Evolutionary conservation across 1,140 invertebrate species (phyloP).

Genomic region (Diachasmimorpha longicaudata): DNA sequence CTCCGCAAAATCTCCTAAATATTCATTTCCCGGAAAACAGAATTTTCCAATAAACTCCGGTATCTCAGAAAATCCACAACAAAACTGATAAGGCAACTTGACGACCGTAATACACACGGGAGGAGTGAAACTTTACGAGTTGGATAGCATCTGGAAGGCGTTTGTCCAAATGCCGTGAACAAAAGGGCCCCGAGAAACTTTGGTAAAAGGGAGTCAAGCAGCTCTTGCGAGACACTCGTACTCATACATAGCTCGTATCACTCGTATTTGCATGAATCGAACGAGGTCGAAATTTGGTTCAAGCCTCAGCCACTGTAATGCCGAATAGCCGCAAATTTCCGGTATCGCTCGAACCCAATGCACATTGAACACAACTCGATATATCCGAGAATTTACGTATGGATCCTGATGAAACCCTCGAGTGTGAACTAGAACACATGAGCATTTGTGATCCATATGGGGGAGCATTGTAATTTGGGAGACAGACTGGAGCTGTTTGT

Average conservation of each 20-base stretch:
- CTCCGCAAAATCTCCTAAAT: too few relatives aligned
- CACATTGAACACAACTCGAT: background rate
- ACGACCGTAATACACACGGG: background rate
- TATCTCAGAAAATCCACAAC: background rate
- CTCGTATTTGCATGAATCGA: conserved; percentile 1
- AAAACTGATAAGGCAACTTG: background rate
- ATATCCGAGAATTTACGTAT: background rate
- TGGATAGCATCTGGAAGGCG: background rate
- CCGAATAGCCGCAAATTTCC: background rate
- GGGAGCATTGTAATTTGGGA: background rate
- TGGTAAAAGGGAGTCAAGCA: background rate
- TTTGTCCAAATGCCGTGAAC: background rate
- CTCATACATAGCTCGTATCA: background rate
- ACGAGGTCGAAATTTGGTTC: background rate
- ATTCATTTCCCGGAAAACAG: background rate
- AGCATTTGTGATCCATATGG: background rate
- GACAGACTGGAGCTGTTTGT: background rate
- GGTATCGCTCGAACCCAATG: background rate
- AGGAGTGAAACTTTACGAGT: background rate
- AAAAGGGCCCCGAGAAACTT: background rate
- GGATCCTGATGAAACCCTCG: background rate
- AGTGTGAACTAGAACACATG: background rate
- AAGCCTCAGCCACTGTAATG: background rate
- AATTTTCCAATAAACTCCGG: background rate
- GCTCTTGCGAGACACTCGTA: background rate